Percentiles rank a stretch among this genome's conserved stretches.
Evolutionary conservation across 1,140 invertebrate species (phyloP).

Genomic region (Saccostrea glomerata): DNA sequence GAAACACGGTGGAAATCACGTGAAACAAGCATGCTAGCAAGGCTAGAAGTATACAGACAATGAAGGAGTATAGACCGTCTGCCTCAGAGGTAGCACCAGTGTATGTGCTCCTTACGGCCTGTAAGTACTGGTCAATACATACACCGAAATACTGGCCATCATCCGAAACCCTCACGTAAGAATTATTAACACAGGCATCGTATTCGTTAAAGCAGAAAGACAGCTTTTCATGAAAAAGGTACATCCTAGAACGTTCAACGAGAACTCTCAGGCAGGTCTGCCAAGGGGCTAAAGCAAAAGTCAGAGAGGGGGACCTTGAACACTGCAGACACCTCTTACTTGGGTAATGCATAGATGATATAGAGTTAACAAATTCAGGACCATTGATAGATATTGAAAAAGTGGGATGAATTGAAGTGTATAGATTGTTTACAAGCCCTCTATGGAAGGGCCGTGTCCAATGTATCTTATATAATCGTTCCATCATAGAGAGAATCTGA

Average conservation of each 20-base stretch:
- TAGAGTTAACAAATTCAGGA: not conserved
- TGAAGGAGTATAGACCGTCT: not conserved
- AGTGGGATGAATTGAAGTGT: not conserved
- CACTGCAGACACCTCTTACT: not conserved
- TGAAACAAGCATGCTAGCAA: not conserved
- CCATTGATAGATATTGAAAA: not conserved
- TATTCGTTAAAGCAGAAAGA: not conserved
- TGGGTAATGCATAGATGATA: not conserved
- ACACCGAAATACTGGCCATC: not conserved
- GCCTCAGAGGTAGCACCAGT: not conserved
- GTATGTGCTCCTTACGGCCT: not conserved
- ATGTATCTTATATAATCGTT: not conserved
- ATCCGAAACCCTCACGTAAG: not conserved
- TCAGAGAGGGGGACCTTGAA: not conserved
- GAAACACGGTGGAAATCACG: slow-evolving; percentile 1
- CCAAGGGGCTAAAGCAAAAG: not conserved
- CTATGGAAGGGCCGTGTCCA: not conserved
- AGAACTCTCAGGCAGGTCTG: not conserved
- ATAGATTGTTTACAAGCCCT: not conserved
- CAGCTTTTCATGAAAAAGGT: not conserved
- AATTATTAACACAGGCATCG: not conserved
- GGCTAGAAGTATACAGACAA: not conserved
- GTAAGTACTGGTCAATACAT: not conserved
- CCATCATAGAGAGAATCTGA: not conserved
- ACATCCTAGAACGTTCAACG: not conserved